Percentiles rank a stretch among this genome's conserved stretches.
phyloP scores from a whole-genome alignment of 2,888 invertebrate genomes.

The Brassicogethes aeneus region DNA sequence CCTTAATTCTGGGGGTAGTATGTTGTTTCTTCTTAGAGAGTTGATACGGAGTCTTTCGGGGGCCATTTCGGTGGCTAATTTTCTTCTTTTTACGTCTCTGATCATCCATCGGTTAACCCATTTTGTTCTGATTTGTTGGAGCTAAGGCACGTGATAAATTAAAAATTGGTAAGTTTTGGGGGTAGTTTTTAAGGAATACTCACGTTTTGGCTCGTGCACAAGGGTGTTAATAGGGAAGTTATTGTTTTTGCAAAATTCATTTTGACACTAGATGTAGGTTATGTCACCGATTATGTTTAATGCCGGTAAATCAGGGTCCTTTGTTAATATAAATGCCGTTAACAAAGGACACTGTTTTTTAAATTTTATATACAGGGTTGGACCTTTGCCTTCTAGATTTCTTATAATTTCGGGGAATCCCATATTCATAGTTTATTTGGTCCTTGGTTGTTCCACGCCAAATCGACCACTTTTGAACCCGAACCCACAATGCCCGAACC shows the following conservation, averaged over 20 bases:
- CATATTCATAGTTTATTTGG: too few species aligned
- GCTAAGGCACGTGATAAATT: slow-evolving; percentile 39
- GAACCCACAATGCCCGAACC: too few species aligned
- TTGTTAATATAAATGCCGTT: too few species aligned
- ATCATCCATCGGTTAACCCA: slow-evolving; percentile 81
- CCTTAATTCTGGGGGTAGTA: slow-evolving; percentile 73
- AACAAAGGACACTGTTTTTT: too few species aligned
- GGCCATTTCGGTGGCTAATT: slow-evolving; percentile 63
- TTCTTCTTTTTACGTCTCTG: slow-evolving; percentile 76
- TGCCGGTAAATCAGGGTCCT: too few species aligned
- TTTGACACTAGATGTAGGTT: too few species aligned
- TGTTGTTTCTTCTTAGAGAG: slow-evolving; percentile 73
- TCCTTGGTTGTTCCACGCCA: too few species aligned
- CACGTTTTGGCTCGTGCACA: slow-evolving; percentile 11
- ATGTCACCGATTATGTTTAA: too few species aligned
- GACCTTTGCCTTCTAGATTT: too few species aligned
- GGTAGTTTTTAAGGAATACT: slow-evolving; percentile 1
- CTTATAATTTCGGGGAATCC: too few species aligned
- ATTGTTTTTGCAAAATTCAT: slow-evolving; percentile 14
- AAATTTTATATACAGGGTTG: too few species aligned
- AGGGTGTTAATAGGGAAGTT: slow-evolving; percentile 8
- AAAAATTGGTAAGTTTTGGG: not conserved
- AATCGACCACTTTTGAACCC: too few species aligned
- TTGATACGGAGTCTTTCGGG: slow-evolving; percentile 72
- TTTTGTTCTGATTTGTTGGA: slow-evolving; percentile 64